Base-by-base conservation (phyloP, 37 sponge, comb jelly and placozoan genomes). In the Spongilla lacustris region DNA sequence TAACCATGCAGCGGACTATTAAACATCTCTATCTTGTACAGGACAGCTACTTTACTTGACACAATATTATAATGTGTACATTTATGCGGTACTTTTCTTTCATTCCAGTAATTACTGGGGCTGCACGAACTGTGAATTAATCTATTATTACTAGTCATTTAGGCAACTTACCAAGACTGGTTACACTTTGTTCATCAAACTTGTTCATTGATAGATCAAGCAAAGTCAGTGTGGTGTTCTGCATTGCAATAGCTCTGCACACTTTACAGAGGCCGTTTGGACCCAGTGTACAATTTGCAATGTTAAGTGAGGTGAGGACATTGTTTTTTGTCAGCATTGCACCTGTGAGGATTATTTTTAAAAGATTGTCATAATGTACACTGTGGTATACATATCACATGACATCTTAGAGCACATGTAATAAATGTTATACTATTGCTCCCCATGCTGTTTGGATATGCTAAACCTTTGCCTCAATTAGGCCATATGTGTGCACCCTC, bases 21-120 rank as follows among this genome's bases (percentile, higher is more conserved):
- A 58, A 58, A 58, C 58, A 58, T 58, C 58, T 58, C 58, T 58
- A 58, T 58, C 58, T 58, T 58, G 58, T 58, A 58, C 58, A 58
- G 58, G 58, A 58, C 58, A 58, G 58, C 58, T 17, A 58, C 58
- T 58, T 58, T 58, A 58, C 58, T 58, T 58, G 58, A 58, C 58
- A 58, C 58, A 58, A 58, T 58, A 58, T 58, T 58, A 58, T 58
- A 19, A 58, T 58, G 58, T 58, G 58, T 58, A 17, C 58, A 58
- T 6, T 46, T 46, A 46, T 46, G 46, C 46, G 46, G 46, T 46
- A 46, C 46, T 46, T 46, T 46, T 46, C 46, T 46, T 46, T 46
- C 46, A 46, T 14, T 14, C 58, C 58, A 58, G 58, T 58, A 58
- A 58, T 58, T 58, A 58, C 58, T 58, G 58, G 58, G 58, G 58